Percentiles rank a stretch among this genome's conserved stretches.
Evolutionary conservation across 2,797 vertebrate genomes (phyloP).

Genomic region (Eidolon dupreanum): DNA sequence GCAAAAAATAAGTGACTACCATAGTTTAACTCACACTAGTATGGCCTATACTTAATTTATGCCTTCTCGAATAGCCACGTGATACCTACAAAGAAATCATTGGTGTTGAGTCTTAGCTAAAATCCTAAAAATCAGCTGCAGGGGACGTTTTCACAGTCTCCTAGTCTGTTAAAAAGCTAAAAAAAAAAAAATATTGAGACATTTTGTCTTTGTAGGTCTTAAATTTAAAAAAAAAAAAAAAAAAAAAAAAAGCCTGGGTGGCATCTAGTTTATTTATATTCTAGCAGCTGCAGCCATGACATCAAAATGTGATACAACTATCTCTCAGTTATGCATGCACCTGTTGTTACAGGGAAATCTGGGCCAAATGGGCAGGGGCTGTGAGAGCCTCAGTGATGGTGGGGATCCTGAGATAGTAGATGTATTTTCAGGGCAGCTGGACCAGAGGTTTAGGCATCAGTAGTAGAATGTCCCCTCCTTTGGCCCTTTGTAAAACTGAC

Average conservation of each 20-base stretch:
- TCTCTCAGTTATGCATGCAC: constrained; percentile 49
- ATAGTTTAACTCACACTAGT: neutral
- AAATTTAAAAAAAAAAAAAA: neutral
- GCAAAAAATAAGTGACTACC: neutral
- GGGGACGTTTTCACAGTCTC: neutral
- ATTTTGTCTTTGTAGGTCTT: neutral
- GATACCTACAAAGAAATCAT: neutral
- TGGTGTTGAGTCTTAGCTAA: neutral
- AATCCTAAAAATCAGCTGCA: neutral
- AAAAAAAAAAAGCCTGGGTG: neutral
- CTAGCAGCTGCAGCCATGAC: constrained; percentile 59
- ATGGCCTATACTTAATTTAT: neutral
- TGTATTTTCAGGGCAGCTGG: neutral
- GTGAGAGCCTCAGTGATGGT: neutral
- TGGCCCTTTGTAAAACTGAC: neutral
- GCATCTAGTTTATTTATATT: constrained; percentile 67
- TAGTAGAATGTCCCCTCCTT: neutral
- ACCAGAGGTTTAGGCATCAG: neutral
- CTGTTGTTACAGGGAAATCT: constrained; percentile 62
- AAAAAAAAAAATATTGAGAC: neutral
- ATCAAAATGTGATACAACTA: constrained; percentile 40
- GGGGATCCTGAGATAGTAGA: neutral
- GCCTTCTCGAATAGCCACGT: neutral
- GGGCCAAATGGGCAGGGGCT: constrained; percentile 11
- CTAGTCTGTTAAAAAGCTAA: neutral